These are phyloP conservation scores for Drosophila nr. medialis DNA, from an alignment of 2,888 invertebrate species.

Conservation along the genomic window DNA sequence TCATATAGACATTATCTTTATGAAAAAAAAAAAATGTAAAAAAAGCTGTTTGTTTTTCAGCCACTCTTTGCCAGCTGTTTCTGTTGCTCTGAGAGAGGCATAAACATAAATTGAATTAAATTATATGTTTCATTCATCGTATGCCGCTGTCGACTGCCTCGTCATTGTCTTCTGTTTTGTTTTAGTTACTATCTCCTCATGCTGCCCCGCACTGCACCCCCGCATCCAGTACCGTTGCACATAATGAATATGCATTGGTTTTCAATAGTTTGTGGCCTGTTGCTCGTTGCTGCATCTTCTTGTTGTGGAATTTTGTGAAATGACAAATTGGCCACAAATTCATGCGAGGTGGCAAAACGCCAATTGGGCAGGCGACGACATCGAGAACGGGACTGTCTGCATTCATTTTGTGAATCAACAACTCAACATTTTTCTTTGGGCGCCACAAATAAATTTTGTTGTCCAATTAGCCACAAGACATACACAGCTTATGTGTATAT, in stretches of 20 bases:
- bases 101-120: slow-evolving; percentile 54
- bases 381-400: slow-evolving; percentile 60
- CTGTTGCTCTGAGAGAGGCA: background rate
- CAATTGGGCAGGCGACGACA: slow-evolving; percentile 61
- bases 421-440: slow-evolving; percentile 59
- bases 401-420: slow-evolving; percentile 72
- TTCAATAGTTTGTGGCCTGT: slow-evolving; percentile 50
- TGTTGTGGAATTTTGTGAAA: slow-evolving; percentile 72
- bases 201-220: background rate
- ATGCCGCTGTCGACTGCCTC: slow-evolving; percentile 39
- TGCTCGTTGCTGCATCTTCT: slow-evolving; percentile 57
- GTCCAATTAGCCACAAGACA: slow-evolving; percentile 65
- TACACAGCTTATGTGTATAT: slow-evolving; percentile 2
- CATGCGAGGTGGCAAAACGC: slow-evolving; percentile 72
- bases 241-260: slow-evolving; percentile 65
- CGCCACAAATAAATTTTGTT: slow-evolving; percentile 74
- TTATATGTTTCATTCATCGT: slow-evolving; percentile 52
- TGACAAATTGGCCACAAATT: slow-evolving; percentile 77
- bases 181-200: slow-evolving; percentile 20
- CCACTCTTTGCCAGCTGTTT: background rate
- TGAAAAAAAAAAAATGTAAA: slow-evolving; percentile 56
- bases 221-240: slow-evolving; percentile 14
- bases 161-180: slow-evolving; percentile 60
- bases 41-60: background rate
- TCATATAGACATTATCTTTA: slow-evolving; percentile 50